Evolutionary conservation across 2,797 vertebrate genomes (phyloP).

Genomic region (Simalia tracyae): DNA sequence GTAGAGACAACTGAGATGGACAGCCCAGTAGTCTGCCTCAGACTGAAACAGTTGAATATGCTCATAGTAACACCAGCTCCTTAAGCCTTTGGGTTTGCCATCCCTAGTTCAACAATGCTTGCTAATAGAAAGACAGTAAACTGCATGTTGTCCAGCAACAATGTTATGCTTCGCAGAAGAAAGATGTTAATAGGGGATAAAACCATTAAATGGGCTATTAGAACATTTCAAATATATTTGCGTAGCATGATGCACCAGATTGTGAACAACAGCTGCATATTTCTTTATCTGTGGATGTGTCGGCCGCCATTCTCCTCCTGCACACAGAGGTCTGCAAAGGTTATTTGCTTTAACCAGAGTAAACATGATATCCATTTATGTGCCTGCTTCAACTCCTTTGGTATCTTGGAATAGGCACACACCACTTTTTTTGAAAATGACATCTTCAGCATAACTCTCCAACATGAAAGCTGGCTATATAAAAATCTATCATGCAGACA

Average conservation of each 20-base stretch:
- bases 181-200: constrained; percentile 57
- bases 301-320: constrained; percentile 56
- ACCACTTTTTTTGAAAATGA: constrained; percentile 24
- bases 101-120: constrained; percentile 44
- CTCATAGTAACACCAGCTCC: constrained; percentile 58
- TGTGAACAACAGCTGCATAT: constrained; percentile 54
- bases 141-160: constrained; percentile 74
- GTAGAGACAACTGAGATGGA: not conserved
- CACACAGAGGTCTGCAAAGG: constrained; percentile 52
- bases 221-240: constrained; percentile 73
- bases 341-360: constrained; percentile 75
- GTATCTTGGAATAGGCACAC: constrained; percentile 78
- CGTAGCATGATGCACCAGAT: constrained; percentile 61
- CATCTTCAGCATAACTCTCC: constrained; percentile 36
- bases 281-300: constrained; percentile 68
- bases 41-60: constrained; percentile 36
- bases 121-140: constrained; percentile 32
- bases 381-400: constrained; percentile 59
- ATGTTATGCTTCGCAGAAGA: constrained; percentile 36
- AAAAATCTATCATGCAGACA: not conserved
- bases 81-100: constrained; percentile 49
- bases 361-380: constrained; percentile 75
- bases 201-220: constrained; percentile 54
- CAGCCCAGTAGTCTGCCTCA: not conserved
- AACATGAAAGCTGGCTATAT: constrained; percentile 42